Percentiles rank a stretch among this genome's conserved stretches.
Conservation (phyloP, 2,797 vertebrate species). For the Macrochelys suwanniensis region DNA sequence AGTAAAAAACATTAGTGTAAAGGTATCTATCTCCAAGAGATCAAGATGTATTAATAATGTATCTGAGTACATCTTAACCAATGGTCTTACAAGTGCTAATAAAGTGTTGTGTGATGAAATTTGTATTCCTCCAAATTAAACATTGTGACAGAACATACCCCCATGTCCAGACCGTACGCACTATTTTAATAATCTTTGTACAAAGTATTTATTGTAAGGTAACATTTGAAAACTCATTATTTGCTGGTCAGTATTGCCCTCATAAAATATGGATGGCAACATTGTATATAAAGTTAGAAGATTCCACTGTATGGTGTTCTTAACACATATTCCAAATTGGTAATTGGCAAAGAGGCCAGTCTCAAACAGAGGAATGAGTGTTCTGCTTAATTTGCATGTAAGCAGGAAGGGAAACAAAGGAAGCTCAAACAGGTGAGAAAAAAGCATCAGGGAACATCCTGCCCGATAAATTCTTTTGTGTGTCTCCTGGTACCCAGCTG, state of each 20-base stretch:
- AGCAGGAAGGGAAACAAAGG: too few species aligned
- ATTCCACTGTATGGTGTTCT: background rate
- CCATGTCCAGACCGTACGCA: background rate
- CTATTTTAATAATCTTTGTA: background rate
- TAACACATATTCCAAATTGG: background rate
- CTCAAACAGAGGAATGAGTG: too few species aligned
- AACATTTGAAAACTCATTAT: background rate
- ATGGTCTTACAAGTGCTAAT: background rate
- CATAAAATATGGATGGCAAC: background rate
- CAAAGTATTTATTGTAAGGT: background rate
- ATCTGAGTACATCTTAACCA: background rate
- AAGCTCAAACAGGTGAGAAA: too few species aligned
- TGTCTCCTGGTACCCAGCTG: too few species aligned
- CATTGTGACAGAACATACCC: background rate
- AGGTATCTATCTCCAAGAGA: background rate
- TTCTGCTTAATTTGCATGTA: too few species aligned
- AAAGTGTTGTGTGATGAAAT: background rate
- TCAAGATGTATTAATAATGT: background rate
- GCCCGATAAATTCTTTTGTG: too few species aligned
- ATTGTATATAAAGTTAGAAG: background rate
- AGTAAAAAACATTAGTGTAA: background rate
- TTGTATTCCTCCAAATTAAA: background rate
- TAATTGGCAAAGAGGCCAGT: too few species aligned
- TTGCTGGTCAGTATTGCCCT: background rate
- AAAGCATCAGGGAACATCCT: too few species aligned